phyloP scores from a whole-genome alignment of 2,888 invertebrate genomes.

The Druceiella hillmani region DNA sequence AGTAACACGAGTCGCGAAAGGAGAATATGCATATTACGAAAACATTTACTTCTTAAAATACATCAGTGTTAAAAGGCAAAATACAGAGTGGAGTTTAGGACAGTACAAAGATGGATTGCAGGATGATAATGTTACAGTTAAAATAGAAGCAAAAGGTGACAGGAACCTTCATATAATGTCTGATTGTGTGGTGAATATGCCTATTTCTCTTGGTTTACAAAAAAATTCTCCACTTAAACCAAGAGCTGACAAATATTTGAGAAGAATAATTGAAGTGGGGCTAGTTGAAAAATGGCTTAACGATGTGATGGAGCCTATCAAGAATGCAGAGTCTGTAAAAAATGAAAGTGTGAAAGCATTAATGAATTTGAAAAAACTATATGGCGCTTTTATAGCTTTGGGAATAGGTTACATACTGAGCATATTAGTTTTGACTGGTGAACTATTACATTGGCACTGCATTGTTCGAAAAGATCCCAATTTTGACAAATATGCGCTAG shows the following conservation, averaged over 20 bases:
- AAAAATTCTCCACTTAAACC: conserved; percentile 76
- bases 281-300: conserved; percentile 73
- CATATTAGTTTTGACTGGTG: conserved; percentile 50
- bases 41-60: conserved; percentile 66
- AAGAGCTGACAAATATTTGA: conserved; percentile 60
- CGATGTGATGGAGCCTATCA: conserved; percentile 60
- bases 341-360: conserved; percentile 63
- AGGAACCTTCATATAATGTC: conserved; percentile 73
- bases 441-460: conserved; percentile 62
- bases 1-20: conserved; percentile 61
- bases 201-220: conserved; percentile 74
- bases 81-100: conserved; percentile 28
- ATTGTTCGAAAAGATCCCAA: conserved; percentile 60
- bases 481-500: conserved; percentile 64
- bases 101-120: conserved; percentile 24
- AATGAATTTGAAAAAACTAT: conserved; percentile 72
- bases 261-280: conserved; percentile 68
- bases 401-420: conserved; percentile 62
- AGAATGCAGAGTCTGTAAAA: conserved; percentile 50
- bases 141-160: conserved; percentile 27
- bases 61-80: conserved; percentile 54
- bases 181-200: conserved; percentile 75
- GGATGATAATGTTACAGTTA: conserved; percentile 28
- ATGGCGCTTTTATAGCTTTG: conserved; percentile 71
- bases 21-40: conserved; percentile 74